phyloP scores from a whole-genome alignment of 2,113 vertebrate genomes.

The Pungitius pungitius region DNA sequence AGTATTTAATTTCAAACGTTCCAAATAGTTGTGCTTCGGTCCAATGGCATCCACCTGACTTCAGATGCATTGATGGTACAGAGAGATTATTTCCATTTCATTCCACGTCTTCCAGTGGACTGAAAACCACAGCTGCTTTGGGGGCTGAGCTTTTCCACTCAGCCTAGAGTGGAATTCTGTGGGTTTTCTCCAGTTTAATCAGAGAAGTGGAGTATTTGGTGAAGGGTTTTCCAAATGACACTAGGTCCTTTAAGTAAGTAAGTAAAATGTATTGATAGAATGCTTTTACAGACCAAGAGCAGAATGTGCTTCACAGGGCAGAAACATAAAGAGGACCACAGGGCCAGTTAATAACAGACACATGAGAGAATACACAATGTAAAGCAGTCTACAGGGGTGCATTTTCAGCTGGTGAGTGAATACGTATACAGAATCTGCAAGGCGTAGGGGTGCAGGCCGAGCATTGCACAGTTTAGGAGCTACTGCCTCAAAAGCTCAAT shows the following conservation, averaged over 20 bases:
- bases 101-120: slow-evolving; percentile 34
- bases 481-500: too few relatives aligned
- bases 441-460: too few relatives aligned
- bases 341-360: too few relatives aligned
- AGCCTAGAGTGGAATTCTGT: neutral
- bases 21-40: neutral
- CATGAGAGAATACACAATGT: too few relatives aligned
- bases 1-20: slow-evolving; percentile 1
- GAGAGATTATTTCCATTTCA: slow-evolving; percentile 46
- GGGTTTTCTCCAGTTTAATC: slow-evolving; percentile 2
- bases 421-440: too few relatives aligned
- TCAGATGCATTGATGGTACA: slow-evolving; percentile 18
- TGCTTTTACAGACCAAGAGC: too few relatives aligned
- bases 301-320: too few relatives aligned
- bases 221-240: slow-evolving; percentile 10
- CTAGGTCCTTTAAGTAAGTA: neutral
- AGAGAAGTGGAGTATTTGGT: slow-evolving; percentile 1
- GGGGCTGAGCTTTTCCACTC: slow-evolving; percentile 37
- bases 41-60: slow-evolving; percentile 7
- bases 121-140: slow-evolving; percentile 31
- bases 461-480: too few relatives aligned
- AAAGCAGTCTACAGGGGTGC: too few relatives aligned
- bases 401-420: too few relatives aligned
- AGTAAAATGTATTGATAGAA: too few relatives aligned
- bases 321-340: too few relatives aligned